phyloP scores from a whole-genome alignment of 1,140 invertebrate genomes.

The Lerema accius region DNA sequence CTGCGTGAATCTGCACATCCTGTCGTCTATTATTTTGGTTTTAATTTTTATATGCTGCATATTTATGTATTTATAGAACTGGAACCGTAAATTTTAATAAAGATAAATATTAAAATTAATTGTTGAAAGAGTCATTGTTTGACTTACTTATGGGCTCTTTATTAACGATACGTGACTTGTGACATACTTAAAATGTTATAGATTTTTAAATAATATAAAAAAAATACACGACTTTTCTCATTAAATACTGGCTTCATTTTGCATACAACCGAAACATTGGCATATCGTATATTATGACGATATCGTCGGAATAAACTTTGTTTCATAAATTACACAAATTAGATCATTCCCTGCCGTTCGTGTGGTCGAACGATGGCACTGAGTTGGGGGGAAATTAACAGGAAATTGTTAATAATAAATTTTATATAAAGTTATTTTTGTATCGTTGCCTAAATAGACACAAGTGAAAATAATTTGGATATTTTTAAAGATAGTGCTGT shows the following conservation, averaged over 20 bases:
- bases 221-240: background rate
- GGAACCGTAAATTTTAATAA: no score
- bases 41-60: no score
- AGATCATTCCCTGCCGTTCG: constrained; percentile 35
- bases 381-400: constrained; percentile 1
- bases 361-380: background rate
- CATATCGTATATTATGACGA: constrained; percentile 1
- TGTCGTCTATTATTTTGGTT: background rate
- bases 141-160: no score
- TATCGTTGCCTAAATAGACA: background rate
- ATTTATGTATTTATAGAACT: no score
- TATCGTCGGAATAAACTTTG: constrained; percentile 33
- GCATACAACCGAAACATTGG: background rate
- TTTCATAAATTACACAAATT: constrained; percentile 55
- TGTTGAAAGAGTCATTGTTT: no score
- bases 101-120: no score
- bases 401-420: background rate
- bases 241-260: constrained; percentile 17
- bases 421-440: background rate
- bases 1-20: background rate
- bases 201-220: no score
- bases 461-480: background rate
- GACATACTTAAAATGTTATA: no score
- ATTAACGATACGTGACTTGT: no score
- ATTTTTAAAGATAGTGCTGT: constrained; percentile 1